Conservation (phyloP, 2,888 invertebrate species). For the Pterostichus niger region DNA sequence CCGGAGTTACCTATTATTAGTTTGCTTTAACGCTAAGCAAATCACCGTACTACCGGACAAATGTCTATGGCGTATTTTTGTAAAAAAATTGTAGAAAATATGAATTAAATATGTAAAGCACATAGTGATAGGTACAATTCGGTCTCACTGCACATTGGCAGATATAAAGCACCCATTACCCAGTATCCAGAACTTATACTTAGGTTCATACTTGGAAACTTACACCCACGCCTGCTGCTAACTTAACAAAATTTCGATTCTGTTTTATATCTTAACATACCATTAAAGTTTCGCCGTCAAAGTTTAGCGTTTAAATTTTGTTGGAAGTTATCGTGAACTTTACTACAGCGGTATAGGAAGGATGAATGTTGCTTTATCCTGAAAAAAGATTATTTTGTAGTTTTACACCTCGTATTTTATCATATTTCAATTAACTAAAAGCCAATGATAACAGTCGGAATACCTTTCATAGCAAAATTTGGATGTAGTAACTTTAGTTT, state of each 20-base stretch:
- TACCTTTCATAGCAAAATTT: too few relatives aligned
- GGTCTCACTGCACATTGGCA: not conserved
- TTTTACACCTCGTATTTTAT: not conserved
- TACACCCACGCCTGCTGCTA: slow-evolving; percentile 12
- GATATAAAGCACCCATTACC: not conserved
- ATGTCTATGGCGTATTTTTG: too few relatives aligned
- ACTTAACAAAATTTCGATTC: slow-evolving; percentile 56
- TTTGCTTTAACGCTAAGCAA: too few relatives aligned
- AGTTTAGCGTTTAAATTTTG: slow-evolving; percentile 53
- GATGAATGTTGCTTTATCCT: slow-evolving; percentile 15
- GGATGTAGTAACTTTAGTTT: too few relatives aligned
- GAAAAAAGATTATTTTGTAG: slow-evolving; percentile 39
- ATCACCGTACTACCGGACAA: too few relatives aligned
- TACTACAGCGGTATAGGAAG: slow-evolving; percentile 1
- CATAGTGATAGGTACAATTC: not conserved
- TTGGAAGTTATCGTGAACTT: slow-evolving; percentile 33
- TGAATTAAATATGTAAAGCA: not conserved
- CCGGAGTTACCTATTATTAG: too few relatives aligned
- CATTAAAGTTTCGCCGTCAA: slow-evolving; percentile 54
- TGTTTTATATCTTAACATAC: slow-evolving; percentile 56
- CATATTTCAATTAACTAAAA: slow-evolving; percentile 14
- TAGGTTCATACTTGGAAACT: slow-evolving; percentile 39
- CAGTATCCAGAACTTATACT: not conserved
- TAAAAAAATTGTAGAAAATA: too few relatives aligned
- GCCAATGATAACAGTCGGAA: not conserved